Percentiles rank a stretch among this genome's conserved stretches.
These are phyloP conservation scores for Oligia strigilis DNA, from an alignment of 2,888 invertebrate species.

Conservation along the genomic window DNA sequence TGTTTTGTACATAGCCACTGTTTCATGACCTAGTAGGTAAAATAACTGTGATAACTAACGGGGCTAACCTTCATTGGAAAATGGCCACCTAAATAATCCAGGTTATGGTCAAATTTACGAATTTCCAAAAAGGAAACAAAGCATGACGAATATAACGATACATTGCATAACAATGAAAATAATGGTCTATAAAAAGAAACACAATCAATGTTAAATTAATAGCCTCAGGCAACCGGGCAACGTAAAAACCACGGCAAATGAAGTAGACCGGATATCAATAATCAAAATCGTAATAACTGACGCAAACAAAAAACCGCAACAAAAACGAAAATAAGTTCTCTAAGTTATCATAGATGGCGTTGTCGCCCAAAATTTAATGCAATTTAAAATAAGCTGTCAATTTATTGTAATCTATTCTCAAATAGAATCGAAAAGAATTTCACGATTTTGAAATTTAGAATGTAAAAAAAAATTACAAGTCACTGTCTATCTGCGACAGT, in stretches of 20 bases:
- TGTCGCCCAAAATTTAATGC: background rate
- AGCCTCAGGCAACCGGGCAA: conserved; percentile 4
- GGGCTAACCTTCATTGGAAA: background rate
- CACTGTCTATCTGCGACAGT: background rate
- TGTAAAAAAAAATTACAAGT: background rate
- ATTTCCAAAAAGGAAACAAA: conserved; percentile 37
- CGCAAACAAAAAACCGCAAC: background rate
- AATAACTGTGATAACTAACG: conserved; percentile 7
- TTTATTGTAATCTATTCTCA: background rate
- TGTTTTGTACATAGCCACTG: background rate
- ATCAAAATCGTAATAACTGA: conserved; percentile 38
- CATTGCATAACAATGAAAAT: conserved; percentile 16
- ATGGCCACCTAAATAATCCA: conserved; percentile 1
- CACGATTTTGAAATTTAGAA: conserved; percentile 32
- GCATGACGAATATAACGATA: conserved; percentile 30
- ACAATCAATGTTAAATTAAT: conserved; percentile 22
- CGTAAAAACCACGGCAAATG: conserved; percentile 53
- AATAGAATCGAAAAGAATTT: conserved; percentile 6
- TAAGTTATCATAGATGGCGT: conserved; percentile 65
- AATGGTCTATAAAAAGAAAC: conserved; percentile 15
- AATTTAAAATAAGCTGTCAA: background rate
- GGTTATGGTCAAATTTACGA: conserved; percentile 24
- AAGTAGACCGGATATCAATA: conserved; percentile 53
- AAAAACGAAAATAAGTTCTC: conserved; percentile 38
- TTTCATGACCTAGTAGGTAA: background rate